Conservation (phyloP, 1,140 invertebrate species). For the Lineus longissimus region DNA sequence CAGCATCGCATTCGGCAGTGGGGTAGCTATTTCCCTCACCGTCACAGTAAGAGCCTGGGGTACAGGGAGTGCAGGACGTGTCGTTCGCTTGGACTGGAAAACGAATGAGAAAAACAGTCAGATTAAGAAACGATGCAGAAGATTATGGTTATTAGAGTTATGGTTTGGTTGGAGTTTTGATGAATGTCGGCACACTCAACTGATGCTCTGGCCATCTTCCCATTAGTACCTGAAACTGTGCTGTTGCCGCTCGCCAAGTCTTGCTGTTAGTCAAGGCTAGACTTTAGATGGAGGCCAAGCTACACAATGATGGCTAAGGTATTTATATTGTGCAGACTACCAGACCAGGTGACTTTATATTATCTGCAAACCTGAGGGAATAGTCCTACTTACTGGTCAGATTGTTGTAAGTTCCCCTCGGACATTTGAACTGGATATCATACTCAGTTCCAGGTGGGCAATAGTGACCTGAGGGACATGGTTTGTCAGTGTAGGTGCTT, state of each 20-base stretch:
- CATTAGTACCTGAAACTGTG: no score
- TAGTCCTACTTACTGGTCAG: constrained; percentile 29
- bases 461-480: constrained; percentile 45
- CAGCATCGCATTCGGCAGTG: constrained; percentile 39
- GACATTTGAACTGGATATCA: constrained; percentile 36
- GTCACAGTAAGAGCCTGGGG: constrained; percentile 42
- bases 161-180: no score
- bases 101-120: constrained; percentile 5
- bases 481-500: constrained; percentile 36
- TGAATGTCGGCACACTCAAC: no score
- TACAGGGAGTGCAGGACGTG: constrained; percentile 36
- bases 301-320: no score
- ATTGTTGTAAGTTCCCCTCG: constrained; percentile 44
- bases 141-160: no score
- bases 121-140: neutral
- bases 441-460: constrained; percentile 37
- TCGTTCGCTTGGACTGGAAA: constrained; percentile 33
- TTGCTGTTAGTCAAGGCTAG: no score
- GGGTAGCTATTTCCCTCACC: constrained; percentile 34
- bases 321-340: no score
- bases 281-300: no score
- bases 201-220: no score
- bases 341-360: neutral
- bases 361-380: no score
- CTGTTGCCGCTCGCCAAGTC: no score